Evolutionary conservation across 37 sponge, comb jelly and placozoan species (phyloP).

Genomic region (Aphrocallistes beatrix): DNA sequence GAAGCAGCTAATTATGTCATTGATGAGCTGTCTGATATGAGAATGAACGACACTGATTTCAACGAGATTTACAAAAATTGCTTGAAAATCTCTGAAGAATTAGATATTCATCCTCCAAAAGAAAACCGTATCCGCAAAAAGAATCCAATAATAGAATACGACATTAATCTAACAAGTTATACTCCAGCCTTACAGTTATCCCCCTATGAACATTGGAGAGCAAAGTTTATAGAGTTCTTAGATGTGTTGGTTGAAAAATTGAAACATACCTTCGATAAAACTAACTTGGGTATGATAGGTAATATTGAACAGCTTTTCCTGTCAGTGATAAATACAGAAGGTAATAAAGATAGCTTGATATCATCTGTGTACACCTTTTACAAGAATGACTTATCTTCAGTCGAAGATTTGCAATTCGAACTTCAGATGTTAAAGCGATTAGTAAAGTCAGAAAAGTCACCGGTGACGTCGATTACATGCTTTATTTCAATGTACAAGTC

Average conservation of each 20-base stretch:
- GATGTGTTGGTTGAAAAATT: too few relatives aligned
- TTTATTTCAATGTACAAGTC: constrained; percentile 5
- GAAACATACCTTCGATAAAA: too few relatives aligned
- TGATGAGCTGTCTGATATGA: not conserved
- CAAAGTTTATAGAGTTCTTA: too few relatives aligned
- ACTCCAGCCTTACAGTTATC: too few relatives aligned
- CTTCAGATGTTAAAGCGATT: not conserved
- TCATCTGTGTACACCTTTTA: not conserved
- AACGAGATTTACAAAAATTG: constrained; percentile 17
- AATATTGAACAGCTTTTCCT: too few relatives aligned
- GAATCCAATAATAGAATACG: constrained; percentile 16
- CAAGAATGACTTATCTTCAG: constrained; percentile 8
- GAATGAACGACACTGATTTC: constrained; percentile 3
- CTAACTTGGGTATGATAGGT: too few relatives aligned
- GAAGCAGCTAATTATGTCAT: constrained; percentile 9
- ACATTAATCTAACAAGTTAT: constrained; percentile 16
- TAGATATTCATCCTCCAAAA: constrained; percentile 14
- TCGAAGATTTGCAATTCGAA: constrained; percentile 18
- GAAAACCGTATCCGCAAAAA: not conserved
- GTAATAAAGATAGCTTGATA: not conserved
- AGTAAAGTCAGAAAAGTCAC: not conserved
- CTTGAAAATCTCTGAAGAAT: constrained; percentile 12
- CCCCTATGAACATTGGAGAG: too few relatives aligned
- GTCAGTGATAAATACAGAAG: not conserved
- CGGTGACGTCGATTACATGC: not conserved